phyloP scores from a whole-genome alignment of 2,113 vertebrate genomes.

The Cinclus cinclus region DNA sequence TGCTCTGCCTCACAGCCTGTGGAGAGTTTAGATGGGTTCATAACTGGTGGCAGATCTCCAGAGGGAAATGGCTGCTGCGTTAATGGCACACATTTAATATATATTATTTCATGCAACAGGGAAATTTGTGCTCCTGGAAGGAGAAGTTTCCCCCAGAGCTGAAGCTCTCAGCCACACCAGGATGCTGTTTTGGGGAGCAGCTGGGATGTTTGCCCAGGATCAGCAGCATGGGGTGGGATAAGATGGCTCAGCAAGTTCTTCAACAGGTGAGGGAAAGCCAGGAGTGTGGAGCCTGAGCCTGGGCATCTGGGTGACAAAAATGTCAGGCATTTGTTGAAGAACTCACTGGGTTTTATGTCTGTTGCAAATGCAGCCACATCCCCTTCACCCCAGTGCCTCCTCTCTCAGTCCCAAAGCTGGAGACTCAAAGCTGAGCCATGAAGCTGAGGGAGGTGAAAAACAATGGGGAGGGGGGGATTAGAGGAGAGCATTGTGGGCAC shows the following conservation, averaged over 20 bases:
- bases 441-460: neutral
- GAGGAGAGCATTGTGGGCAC: neutral
- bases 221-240: neutral
- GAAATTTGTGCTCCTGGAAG: neutral
- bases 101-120: neutral
- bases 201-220: neutral
- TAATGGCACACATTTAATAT: neutral
- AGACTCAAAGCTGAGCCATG: neutral
- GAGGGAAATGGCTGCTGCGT: neutral
- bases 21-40: neutral
- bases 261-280: neutral
- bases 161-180: neutral
- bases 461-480: rapidly evolving
- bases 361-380: neutral
- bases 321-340: neutral
- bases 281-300: neutral
- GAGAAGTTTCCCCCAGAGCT: neutral
- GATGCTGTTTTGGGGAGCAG: neutral
- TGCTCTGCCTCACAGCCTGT: neutral
- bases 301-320: neutral
- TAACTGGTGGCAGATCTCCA: neutral
- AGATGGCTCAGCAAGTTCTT: neutral
- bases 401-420: neutral
- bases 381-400: neutral
- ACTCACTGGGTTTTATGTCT: neutral